Evolutionary conservation across 2,113 vertebrate genomes (phyloP).

Genomic region (Cebidichthys violaceus): DNA sequence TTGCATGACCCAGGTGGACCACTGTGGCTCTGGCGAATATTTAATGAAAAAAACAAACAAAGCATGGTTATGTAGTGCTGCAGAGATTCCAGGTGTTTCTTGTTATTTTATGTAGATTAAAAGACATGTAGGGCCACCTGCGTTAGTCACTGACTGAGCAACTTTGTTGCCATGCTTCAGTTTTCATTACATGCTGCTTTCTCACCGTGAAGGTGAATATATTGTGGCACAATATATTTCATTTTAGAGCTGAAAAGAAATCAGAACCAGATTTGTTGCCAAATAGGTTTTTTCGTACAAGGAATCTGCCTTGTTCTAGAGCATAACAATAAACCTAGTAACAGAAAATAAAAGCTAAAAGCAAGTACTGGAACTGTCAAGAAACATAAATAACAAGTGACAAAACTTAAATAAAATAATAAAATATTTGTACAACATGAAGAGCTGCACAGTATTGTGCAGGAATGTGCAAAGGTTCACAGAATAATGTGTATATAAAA

Average conservation of each 20-base stretch:
- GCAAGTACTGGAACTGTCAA: neutral
- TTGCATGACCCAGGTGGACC: slow-evolving; percentile 70
- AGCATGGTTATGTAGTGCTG: slow-evolving; percentile 63
- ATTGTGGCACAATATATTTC: neutral
- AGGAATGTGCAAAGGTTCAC: neutral
- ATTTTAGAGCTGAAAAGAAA: neutral
- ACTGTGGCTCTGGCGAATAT: slow-evolving; percentile 55
- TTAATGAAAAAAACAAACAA: slow-evolving; percentile 72
- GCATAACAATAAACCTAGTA: neutral
- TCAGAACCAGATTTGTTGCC: neutral
- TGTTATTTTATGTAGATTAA: slow-evolving; percentile 73
- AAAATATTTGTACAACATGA: too few relatives aligned
- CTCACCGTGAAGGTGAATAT: neutral
- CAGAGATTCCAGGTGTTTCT: slow-evolving; percentile 39
- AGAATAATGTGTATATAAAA: neutral
- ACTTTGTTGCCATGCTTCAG: slow-evolving; percentile 30
- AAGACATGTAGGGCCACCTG: slow-evolving; percentile 40
- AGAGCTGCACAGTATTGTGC: neutral
- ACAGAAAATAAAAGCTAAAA: neutral
- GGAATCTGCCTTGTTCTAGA: neutral
- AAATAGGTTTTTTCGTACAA: neutral
- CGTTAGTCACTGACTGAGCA: slow-evolving; percentile 22
- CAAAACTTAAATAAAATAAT: neutral
- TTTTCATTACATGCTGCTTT: slow-evolving; percentile 2
- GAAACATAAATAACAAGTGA: neutral